Percentiles rank a stretch among this genome's conserved stretches.
Evolutionary conservation across 2,888 invertebrate species (phyloP).

Genomic region (Drosophila longiperda): DNA sequence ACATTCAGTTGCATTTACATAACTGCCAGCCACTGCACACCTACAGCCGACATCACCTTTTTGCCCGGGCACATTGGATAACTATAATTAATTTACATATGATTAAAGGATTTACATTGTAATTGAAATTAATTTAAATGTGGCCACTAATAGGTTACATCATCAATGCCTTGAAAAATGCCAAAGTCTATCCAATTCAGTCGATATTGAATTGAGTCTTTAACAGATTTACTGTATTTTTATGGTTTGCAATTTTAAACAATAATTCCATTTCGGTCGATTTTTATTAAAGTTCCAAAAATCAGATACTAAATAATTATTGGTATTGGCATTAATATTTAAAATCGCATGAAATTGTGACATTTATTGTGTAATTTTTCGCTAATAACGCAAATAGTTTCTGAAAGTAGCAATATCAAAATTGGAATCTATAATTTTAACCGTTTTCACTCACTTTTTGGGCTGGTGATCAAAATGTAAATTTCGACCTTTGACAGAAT

Average conservation of each 20-base stretch:
- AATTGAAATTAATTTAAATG: constrained; percentile 69
- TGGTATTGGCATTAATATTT: neutral
- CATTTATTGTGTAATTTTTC: constrained; percentile 1
- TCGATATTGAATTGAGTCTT: neutral
- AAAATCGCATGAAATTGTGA: neutral
- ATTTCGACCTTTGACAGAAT: constrained; percentile 48
- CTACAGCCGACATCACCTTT: neutral
- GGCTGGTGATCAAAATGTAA: constrained; percentile 70
- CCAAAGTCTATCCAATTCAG: constrained; percentile 27
- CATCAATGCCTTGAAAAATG: constrained; percentile 30
- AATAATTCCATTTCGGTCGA: neutral
- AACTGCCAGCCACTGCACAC: constrained; percentile 2
- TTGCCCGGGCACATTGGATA: constrained; percentile 37
- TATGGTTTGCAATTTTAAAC: neutral
- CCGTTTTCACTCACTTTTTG: constrained; percentile 19
- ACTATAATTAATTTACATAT: constrained; percentile 78
- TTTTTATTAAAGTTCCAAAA: neutral
- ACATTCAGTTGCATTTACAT: constrained; percentile 71
- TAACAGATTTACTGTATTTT: neutral
- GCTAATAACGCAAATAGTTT: constrained; percentile 14
- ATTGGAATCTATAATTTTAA: neutral
- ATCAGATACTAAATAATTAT: neutral
- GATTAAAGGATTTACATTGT: constrained; percentile 74
- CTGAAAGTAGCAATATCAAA: neutral
- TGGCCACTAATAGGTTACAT: constrained; percentile 16